These are phyloP conservation scores for Syngnathus acus DNA, from an alignment of 2,797 vertebrate genomes.

Conservation along the genomic window DNA sequence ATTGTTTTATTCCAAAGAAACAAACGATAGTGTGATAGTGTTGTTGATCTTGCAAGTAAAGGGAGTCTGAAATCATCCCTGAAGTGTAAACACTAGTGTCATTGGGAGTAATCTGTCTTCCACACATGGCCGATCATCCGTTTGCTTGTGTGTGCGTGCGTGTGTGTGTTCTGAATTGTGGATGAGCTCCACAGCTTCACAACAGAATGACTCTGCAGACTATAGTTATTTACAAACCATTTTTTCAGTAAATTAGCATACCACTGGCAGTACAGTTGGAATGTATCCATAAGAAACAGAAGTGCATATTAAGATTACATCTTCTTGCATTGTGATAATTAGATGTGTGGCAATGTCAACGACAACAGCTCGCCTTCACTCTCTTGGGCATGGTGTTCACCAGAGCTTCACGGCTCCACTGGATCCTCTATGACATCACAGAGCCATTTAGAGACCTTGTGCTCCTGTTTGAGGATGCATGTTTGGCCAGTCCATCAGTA, in stretches of 20 bases:
- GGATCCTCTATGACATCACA: too few species aligned
- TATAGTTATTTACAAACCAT: neutral
- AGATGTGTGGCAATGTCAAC: neutral
- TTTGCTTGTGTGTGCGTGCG: neutral
- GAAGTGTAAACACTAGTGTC: neutral
- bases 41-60: slow-evolving; percentile 3
- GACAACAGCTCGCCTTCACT: neutral
- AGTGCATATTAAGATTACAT: neutral
- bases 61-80: neutral
- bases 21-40: neutral
- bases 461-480: too few species aligned
- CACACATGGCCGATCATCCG: slow-evolving; percentile 1
- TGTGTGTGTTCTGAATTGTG: neutral
- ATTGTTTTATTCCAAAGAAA: neutral
- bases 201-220: neutral
- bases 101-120: neutral
- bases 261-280: neutral
- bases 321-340: neutral
- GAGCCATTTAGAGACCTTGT: too few species aligned
- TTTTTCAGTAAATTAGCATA: neutral
- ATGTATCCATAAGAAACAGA: neutral
- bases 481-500: too few species aligned
- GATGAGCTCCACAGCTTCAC: neutral
- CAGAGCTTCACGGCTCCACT: too few species aligned
- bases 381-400: too few species aligned